Percentiles rank a stretch among this genome's conserved stretches.
These are phyloP conservation scores for Coptodon bakossiorum DNA, from an alignment of 2,113 vertebrate genomes.

Conservation along the genomic window DNA sequence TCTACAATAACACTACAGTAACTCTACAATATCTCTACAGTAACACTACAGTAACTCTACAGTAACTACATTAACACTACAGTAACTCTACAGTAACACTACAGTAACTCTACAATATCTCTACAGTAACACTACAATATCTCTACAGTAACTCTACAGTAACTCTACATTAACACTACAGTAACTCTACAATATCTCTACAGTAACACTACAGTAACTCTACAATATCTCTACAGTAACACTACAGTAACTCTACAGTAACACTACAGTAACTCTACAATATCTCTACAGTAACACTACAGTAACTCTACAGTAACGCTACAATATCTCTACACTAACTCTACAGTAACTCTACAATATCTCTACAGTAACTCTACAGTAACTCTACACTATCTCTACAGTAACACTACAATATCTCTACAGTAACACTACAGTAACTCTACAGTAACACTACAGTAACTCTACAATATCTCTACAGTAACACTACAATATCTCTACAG, in stretches of 20 bases:
- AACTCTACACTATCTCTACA: too few species aligned
- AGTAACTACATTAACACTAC: too few species aligned
- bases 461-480: accelerated
- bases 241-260: accelerated
- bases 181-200: accelerated
- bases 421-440: accelerated
- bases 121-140: background rate
- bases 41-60: accelerated
- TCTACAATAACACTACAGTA: background rate
- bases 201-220: background rate
- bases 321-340: too few species aligned
- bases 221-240: too few species aligned
- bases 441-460: background rate
- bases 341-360: background rate
- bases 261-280: accelerated
- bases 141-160: accelerated
- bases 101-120: accelerated
- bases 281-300: accelerated
- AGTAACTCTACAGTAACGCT: accelerated
- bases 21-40: accelerated
- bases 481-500: accelerated
- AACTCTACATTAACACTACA: background rate
- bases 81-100: too few species aligned
- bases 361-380: accelerated
- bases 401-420: too few species aligned